These are phyloP conservation scores for Mactra quadrangularis DNA, from an alignment of 1,140 invertebrate genomes.

Conservation along the genomic window DNA sequence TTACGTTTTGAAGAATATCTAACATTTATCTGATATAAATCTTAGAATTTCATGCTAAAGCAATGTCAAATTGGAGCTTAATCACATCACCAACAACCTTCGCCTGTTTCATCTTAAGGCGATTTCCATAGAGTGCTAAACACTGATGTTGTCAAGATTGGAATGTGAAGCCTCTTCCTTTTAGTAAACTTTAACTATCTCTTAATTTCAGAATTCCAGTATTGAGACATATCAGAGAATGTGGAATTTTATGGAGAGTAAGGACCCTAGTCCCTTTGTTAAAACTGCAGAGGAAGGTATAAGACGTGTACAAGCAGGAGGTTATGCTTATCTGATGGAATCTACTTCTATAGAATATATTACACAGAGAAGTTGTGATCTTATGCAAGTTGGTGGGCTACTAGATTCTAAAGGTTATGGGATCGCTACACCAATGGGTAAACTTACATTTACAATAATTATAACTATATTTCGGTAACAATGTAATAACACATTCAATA, in stretches of 20 bases:
- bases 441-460: slow-evolving; percentile 36
- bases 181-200: too few species aligned
- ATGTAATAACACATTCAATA: too few species aligned
- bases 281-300: slow-evolving; percentile 77
- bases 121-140: too few species aligned
- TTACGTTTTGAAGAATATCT: too few species aligned
- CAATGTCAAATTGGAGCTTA: too few species aligned
- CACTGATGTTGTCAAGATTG: too few species aligned
- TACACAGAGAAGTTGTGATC: slow-evolving; percentile 94
- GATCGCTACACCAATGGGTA: slow-evolving; percentile 86
- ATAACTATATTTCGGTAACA: too few species aligned
- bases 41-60: too few species aligned
- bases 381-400: slow-evolving; percentile 98
- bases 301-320: slow-evolving; percentile 85
- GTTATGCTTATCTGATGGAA: slow-evolving; percentile 99
- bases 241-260: slow-evolving; percentile 95
- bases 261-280: slow-evolving; percentile 83
- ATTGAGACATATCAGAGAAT: slow-evolving; percentile 96
- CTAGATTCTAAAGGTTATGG: slow-evolving; percentile 94
- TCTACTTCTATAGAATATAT: slow-evolving; percentile 98
- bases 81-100: too few species aligned
- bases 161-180: too few species aligned
- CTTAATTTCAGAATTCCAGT: slow-evolving; percentile 96
- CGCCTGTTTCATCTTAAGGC: too few species aligned
- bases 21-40: too few species aligned